phyloP scores from a whole-genome alignment of 2,113 vertebrate species.

The Pampusana beccarii region DNA sequence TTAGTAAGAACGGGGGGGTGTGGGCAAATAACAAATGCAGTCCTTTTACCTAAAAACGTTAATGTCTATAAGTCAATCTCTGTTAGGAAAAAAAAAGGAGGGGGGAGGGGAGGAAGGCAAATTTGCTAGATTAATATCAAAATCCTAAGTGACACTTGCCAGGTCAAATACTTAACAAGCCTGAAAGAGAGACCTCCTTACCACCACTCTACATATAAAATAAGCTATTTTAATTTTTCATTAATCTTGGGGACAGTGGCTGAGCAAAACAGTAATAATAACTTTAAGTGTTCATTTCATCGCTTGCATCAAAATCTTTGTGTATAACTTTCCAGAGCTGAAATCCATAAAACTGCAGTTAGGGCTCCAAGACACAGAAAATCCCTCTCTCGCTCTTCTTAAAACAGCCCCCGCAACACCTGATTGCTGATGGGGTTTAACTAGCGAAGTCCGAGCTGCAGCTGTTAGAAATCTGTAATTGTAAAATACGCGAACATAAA shows the following conservation, averaged over 20 bases:
- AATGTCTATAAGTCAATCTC: not conserved
- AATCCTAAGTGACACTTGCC: conserved; percentile 49
- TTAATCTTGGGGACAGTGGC: not conserved
- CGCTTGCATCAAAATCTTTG: not conserved
- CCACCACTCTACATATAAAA: not conserved
- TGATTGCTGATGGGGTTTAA: not conserved
- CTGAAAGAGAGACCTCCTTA: not conserved
- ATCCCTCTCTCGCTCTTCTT: not conserved
- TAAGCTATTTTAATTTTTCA: conserved; percentile 1
- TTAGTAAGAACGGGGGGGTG: not conserved
- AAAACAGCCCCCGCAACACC: not conserved
- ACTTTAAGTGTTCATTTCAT: not conserved
- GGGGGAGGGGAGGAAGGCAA: not conserved
- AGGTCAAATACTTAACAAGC: conserved; percentile 41
- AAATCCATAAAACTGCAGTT: not conserved
- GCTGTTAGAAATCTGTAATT: not conserved
- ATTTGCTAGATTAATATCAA: conserved; percentile 16
- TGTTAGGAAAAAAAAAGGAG: not conserved
- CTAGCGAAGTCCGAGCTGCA: not conserved
- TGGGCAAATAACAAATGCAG: not conserved
- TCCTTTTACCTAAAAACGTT: conserved; percentile 54
- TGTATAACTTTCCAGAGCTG: not conserved
- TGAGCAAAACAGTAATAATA: not conserved
- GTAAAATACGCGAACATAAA: not conserved
- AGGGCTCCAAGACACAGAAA: not conserved